phyloP scores from a whole-genome alignment of 1,140 invertebrate genomes.

The Stegodyphus mimosarum region DNA sequence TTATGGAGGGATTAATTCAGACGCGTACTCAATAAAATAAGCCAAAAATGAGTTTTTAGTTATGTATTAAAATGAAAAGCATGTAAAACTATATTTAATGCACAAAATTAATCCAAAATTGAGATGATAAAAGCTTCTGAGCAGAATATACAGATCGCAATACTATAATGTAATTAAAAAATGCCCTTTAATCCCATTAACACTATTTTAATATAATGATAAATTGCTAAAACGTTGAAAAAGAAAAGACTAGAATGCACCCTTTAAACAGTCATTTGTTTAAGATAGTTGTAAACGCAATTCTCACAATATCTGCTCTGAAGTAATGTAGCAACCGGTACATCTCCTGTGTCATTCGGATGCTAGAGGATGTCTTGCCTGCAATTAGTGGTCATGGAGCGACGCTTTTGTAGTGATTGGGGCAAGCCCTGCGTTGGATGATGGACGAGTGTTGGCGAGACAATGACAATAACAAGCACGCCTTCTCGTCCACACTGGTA shows the following conservation, averaged over 20 bases:
- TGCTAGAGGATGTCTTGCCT: background rate
- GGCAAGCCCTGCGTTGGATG: constrained; percentile 17
- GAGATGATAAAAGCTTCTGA: background rate
- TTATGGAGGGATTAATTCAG: no score
- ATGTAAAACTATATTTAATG: no score
- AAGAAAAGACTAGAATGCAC: constrained; percentile 3
- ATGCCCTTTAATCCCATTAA: background rate
- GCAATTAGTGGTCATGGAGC: constrained; percentile 9
- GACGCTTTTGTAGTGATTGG: constrained; percentile 7
- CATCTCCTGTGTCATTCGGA: constrained; percentile 8
- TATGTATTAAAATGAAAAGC: no score
- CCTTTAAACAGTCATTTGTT: background rate
- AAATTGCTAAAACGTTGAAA: background rate
- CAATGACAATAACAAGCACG: constrained; percentile 53
- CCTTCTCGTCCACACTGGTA: constrained; percentile 39
- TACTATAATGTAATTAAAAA: background rate
- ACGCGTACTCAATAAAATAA: no score
- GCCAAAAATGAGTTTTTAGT: no score
- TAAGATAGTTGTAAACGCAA: background rate
- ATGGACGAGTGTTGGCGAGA: constrained; percentile 36
- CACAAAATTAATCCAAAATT: background rate
- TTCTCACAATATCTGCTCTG: constrained; percentile 43
- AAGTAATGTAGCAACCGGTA: background rate
- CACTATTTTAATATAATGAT: background rate
- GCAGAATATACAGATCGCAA: background rate